Conservation (phyloP, 2,888 invertebrate species). For the Tethea ocularis region DNA sequence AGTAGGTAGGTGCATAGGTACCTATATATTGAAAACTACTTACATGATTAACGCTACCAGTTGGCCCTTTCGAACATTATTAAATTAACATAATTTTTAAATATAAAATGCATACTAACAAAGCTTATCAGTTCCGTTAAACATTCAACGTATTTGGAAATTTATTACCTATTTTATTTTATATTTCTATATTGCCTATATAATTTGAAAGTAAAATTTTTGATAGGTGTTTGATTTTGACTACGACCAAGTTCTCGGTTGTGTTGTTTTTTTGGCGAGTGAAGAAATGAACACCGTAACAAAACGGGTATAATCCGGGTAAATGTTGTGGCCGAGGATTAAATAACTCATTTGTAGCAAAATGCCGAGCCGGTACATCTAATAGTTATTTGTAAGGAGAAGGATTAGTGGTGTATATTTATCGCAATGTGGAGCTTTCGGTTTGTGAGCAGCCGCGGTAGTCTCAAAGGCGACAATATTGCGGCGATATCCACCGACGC, state of each 20-base stretch:
- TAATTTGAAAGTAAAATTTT: slow-evolving; percentile 45
- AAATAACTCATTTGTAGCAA: slow-evolving; percentile 71
- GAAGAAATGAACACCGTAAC: slow-evolving; percentile 65
- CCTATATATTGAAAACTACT: slow-evolving; percentile 12
- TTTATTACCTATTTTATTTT: slow-evolving; percentile 32
- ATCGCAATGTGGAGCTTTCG: slow-evolving; percentile 58
- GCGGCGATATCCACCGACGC: slow-evolving; percentile 43
- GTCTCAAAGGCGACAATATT: slow-evolving; percentile 42
- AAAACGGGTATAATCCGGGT: slow-evolving; percentile 73
- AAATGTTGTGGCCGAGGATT: slow-evolving; percentile 71
- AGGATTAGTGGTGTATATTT: slow-evolving; percentile 72
- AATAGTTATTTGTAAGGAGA: slow-evolving; percentile 66
- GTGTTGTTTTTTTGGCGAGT: slow-evolving; percentile 56
- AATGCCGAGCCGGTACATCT: slow-evolving; percentile 69
- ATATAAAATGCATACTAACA: slow-evolving; percentile 44
- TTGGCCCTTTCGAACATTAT: slow-evolving; percentile 29
- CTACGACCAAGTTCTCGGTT: slow-evolving; percentile 37
- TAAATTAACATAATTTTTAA: slow-evolving; percentile 44
- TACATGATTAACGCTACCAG: slow-evolving; percentile 17
- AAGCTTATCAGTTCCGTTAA: slow-evolving; percentile 56
- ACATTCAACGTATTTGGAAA: slow-evolving; percentile 61
- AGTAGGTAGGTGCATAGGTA: no score
- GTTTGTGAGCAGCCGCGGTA: slow-evolving; percentile 36
- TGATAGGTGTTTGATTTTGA: slow-evolving; percentile 33
- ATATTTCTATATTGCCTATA: slow-evolving; percentile 32